Evolutionary conservation across 2,113 vertebrate species (phyloP), one percentile per base, ranked within the genome.

Genomic region (Sylvia atricapilla): DNA sequence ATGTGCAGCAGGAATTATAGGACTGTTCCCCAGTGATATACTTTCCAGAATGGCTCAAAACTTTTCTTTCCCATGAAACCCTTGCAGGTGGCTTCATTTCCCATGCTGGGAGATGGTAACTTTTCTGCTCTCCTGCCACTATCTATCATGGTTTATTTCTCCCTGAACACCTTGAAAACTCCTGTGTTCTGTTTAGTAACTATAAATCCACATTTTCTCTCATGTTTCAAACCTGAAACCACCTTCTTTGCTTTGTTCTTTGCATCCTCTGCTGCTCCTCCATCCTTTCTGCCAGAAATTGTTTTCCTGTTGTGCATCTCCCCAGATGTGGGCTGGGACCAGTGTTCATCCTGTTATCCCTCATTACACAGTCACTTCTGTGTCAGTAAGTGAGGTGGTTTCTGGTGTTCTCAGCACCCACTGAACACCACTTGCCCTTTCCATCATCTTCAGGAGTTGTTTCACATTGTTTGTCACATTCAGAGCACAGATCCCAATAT

Each of bases 31-130:
- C 49, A 53, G 2, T 20, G 18, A 52, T 5, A 15, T 2, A 19
- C 27, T 33, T 64, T n/a, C 88, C 53, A 79, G 62, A 60, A 73
- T 14, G 17, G 4, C 64, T 69, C 74, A 35, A 19, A 82, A 58
- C 28, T 69, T 53, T 35, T 60, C 50, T n/a, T 62, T 30, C 73
- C 2, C 2, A 44, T 17, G 28, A 49, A 66, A 84, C 10, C 31
- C 28, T 23, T 33, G 50, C 15, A 85, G 63, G 63, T 28, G 44
- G 33, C 77, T 69, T 63, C 43, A 6, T 13, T 10, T 78, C n/a
- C 73, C 13, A 16, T 8, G 46, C 7, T 62, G 35, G 18, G 22
- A 46, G 27, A 25, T 0, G 5, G 52, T 6, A 0, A 13, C 25
- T 85, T 35, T 58, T 46, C 55, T 33, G 67, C 55, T 74, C 49